phyloP scores from a whole-genome alignment of 2,888 invertebrate genomes.

The Calliopum simillimum region DNA sequence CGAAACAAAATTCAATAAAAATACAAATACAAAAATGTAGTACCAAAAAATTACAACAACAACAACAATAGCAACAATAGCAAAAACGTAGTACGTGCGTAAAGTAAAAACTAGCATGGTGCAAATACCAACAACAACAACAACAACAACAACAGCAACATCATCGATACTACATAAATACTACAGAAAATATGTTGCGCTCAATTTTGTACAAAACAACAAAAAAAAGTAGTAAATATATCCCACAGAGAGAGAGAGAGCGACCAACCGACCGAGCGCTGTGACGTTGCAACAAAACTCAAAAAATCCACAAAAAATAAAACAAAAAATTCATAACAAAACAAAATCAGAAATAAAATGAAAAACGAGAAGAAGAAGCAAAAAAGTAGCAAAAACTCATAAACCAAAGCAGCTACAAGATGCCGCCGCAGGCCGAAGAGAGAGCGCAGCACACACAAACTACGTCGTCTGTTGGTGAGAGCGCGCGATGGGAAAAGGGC shows the following conservation, averaged over 20 bases:
- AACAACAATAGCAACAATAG: constrained; percentile 13
- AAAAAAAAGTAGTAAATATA: neutral
- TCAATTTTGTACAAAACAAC: constrained; percentile 36
- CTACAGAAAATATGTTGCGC: constrained; percentile 1
- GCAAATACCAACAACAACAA: constrained; percentile 7
- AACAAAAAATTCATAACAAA: neutral
- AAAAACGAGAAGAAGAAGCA: no score
- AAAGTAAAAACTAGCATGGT: constrained; percentile 29
- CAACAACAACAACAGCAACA: constrained; percentile 31
- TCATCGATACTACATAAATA: no score
- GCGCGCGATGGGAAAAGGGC: neutral
- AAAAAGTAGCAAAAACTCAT: constrained; percentile 24
- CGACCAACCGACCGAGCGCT: neutral
- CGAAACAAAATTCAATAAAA: constrained; percentile 33
- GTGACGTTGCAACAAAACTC: neutral
- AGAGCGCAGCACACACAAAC: neutral
- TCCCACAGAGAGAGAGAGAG: constrained; percentile 11
- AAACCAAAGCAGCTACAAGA: constrained; percentile 4
- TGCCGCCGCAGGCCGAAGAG: neutral
- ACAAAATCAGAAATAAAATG: neutral
- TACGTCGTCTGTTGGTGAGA: neutral
- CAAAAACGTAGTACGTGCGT: constrained; percentile 34
- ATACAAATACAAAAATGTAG: constrained; percentile 33
- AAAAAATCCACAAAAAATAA: constrained; percentile 10
- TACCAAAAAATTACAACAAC: constrained; percentile 29